phyloP scores from a whole-genome alignment of 1,140 invertebrate genomes.

The Ceratosolen fusciceps region DNA sequence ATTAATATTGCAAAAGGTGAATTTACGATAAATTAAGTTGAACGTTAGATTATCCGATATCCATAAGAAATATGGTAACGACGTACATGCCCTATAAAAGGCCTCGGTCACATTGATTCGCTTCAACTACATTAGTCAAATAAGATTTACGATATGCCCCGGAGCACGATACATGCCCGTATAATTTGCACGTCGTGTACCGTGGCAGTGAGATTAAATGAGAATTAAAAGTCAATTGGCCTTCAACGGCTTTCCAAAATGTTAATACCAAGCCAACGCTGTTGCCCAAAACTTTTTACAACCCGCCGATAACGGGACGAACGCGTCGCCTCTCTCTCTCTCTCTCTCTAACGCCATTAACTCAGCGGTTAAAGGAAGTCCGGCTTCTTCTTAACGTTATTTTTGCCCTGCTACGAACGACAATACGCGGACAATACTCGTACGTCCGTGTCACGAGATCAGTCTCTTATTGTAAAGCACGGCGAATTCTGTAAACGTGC shows the following conservation, averaged over 20 bases:
- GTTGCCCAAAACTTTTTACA: too few relatives aligned
- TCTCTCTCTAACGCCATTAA: too few relatives aligned
- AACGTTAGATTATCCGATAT: not conserved
- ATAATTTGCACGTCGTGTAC: not conserved
- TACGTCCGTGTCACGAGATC: too few relatives aligned
- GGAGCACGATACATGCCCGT: not conserved
- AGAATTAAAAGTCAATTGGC: constrained; percentile 20
- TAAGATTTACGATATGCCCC: constrained; percentile 10
- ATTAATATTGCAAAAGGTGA: not conserved
- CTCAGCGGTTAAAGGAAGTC: too few relatives aligned
- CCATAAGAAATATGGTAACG: not conserved
- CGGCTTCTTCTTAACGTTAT: too few relatives aligned
- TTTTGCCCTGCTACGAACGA: too few relatives aligned
- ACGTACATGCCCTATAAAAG: not conserved
- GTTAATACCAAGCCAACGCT: too few relatives aligned
- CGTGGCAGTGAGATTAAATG: constrained; percentile 11
- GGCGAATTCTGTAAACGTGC: too few relatives aligned
- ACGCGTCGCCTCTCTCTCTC: too few relatives aligned
- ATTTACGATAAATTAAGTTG: not conserved
- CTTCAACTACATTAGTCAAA: constrained; percentile 1
- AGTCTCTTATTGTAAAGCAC: too few relatives aligned
- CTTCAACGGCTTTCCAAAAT: constrained; percentile 6
- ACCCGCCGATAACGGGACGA: too few relatives aligned
- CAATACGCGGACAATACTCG: too few relatives aligned
- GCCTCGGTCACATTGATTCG: not conserved